phyloP scores from a whole-genome alignment of 1,140 invertebrate genomes.

The Monomorium pharaonis region DNA sequence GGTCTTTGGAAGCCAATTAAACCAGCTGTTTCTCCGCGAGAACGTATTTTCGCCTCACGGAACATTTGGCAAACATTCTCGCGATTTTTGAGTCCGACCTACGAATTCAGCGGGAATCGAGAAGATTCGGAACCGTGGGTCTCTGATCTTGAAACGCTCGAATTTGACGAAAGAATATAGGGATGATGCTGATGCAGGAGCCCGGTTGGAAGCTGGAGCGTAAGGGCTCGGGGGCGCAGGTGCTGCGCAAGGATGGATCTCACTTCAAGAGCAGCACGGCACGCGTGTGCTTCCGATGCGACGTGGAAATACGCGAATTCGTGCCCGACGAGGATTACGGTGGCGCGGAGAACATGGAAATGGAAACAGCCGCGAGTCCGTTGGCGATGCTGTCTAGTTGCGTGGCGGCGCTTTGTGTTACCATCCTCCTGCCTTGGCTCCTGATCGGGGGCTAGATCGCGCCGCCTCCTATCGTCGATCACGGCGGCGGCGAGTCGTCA shows the following conservation, averaged over 20 bases:
- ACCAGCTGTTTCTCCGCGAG: not conserved
- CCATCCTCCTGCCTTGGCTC: slow-evolving; percentile 83
- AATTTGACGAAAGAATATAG: slow-evolving; percentile 50
- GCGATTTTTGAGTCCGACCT: not conserved
- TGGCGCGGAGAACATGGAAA: slow-evolving; percentile 61
- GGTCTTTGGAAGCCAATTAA: slow-evolving; percentile 22
- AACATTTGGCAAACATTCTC: not conserved
- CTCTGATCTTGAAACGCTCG: slow-evolving; percentile 18
- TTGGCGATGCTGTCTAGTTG: slow-evolving; percentile 84
- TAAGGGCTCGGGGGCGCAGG: slow-evolving; percentile 82
- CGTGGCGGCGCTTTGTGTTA: slow-evolving; percentile 82
- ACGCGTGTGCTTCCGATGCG: slow-evolving; percentile 84
- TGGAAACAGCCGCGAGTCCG: slow-evolving; percentile 79
- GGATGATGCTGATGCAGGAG: slow-evolving; percentile 82
- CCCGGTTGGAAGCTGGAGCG: slow-evolving; percentile 85
- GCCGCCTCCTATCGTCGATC: not conserved
- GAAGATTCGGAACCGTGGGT: not conserved
- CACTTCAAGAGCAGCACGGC: slow-evolving; percentile 73
- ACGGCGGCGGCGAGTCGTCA: not conserved
- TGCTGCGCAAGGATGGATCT: slow-evolving; percentile 81
- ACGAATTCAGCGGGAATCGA: not conserved
- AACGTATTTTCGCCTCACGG: not conserved
- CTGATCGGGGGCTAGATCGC: slow-evolving; percentile 80
- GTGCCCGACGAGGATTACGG: slow-evolving; percentile 82
- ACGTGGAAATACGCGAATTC: slow-evolving; percentile 85